These are phyloP conservation scores for Drosophila orosa DNA, from an alignment of 1,140 invertebrate genomes.

Conservation along the genomic window DNA sequence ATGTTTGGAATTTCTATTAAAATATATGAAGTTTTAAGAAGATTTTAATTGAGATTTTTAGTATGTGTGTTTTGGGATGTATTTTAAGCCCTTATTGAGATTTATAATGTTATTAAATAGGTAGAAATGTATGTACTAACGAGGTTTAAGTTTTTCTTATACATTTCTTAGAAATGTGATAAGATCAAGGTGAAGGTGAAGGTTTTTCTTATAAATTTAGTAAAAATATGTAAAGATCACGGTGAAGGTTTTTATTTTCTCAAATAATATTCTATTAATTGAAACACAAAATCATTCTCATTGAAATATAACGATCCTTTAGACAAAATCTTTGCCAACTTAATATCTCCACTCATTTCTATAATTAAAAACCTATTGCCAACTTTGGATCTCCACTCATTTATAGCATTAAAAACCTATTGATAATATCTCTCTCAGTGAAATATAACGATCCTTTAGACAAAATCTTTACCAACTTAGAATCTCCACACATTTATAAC, in stretches of 20 bases:
- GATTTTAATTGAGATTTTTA: conserved; percentile 11
- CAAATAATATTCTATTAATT: neutral
- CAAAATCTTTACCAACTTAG: neutral
- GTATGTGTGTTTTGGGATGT: neutral
- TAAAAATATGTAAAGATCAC: neutral
- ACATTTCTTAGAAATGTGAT: neutral
- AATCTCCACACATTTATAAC: neutral
- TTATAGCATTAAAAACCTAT: too few relatives aligned
- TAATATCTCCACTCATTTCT: too few relatives aligned
- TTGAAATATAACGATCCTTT: neutral
- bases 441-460: neutral
- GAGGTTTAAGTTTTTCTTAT: neutral
- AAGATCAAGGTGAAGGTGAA: neutral
- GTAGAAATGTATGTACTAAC: neutral
- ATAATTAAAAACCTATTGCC: too few relatives aligned
- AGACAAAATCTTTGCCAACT: neutral
- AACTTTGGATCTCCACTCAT: too few relatives aligned
- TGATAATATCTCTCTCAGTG: too few relatives aligned
- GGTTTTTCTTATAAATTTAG: neutral
- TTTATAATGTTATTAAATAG: conserved; percentile 7
- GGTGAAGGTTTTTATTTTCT: neutral
- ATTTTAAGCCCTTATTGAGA: neutral
- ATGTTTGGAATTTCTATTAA: conserved; percentile 31
- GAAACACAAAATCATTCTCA: neutral
- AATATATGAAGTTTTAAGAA: conserved; percentile 29